Evolutionary conservation across 2,888 invertebrate species (phyloP), one percentile per base, ranked within the genome.

Genomic region (Crepidodera aurea): DNA sequence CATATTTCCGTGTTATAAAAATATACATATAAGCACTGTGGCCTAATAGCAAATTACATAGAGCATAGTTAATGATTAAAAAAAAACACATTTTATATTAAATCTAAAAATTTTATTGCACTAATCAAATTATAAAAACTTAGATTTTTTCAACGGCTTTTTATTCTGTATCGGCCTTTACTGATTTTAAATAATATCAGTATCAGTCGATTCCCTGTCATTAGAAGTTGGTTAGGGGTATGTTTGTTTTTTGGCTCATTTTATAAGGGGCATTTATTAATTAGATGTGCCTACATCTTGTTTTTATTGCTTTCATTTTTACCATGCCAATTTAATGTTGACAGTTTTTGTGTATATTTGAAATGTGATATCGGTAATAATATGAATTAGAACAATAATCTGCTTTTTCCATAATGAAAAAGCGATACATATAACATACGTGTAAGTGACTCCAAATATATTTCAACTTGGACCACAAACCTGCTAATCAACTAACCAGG

Each of bases 201-300:
- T 27, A 48, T 48, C 48, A 48, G 48, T 48, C 27, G 48, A 27
- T 48, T 18, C 27, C 19, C 25, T 48, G 19, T 59, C 32, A 58
- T 51, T 18, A 18, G 19, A 51, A 15, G 39, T 50, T 51, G 51
- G 29, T 42, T 51, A 42, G 40, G 51, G 42, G 44, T 59, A 59
- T 53, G 53, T 53, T 60, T 48, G 53, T 48, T 60, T 60, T 53
- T 53, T 60, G 48, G 60, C 44, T 27, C 60, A 60, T 44, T 51
- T 32, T 42, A 42, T 59, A 51, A 8, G 75, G n/a, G n/a, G 76
- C 75, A 73, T 77, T 75, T 73, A 73, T 69, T 74, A 71, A 59
- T n/a, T n/a, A n/a, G n/a, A n/a, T n/a, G n/a, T 68, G 73, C 77
- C 75, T 75, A 50, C 42, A 54, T 59, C 56, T 54, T 61, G 55